Evolutionary conservation across 2,888 invertebrate genomes (phyloP), one percentile per base, ranked within the genome.

Genomic region (Caradrina kadenii): DNA sequence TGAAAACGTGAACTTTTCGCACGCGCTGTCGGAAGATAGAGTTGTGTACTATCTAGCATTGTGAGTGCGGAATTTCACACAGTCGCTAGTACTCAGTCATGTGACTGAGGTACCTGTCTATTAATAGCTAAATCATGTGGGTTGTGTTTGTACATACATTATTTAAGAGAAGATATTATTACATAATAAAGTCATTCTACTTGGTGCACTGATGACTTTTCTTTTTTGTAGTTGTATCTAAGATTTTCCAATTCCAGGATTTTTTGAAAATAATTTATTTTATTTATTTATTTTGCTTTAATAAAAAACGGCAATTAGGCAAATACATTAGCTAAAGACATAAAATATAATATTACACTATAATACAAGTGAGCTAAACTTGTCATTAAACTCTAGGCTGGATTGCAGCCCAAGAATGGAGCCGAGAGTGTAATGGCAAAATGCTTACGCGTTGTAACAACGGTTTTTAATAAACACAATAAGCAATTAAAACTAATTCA

Each of bases 21-120:
- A 56, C 67, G 63, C 42, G 11, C n/a, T 63, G 66, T 60, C 59
- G 59, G 77, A 67, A 60, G 42, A 49, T 15, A 17, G 26, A 26
- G 22, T 49, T 59, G 45, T 66, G 39, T 48, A 39, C 50, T 39
- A 42, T 26, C 10, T 1, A 1, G 19, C 59, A 19, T 42, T 55
- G 22, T 26, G 39, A 55, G 52, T 77, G 62, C 13, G 48, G 59
- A 49, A 52, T 76, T 72, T 76, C 62, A 72, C 62, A 76, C 62
- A 66, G 22, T 54, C 8, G 8, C 0, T 42, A 31, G 39, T 26
- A 13, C 15, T 10, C n/a, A 49, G 13, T 19, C 49, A 49, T 22
- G 22, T 55, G 31, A 10, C 19, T 45, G 21, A 52, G 15, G 39
- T 39, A 39, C 39, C 39, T 39, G 11, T 13, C 11, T 39, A 39